Conservation (phyloP, 2,113 vertebrate genomes). For the Tenrec ecaudatus region DNA sequence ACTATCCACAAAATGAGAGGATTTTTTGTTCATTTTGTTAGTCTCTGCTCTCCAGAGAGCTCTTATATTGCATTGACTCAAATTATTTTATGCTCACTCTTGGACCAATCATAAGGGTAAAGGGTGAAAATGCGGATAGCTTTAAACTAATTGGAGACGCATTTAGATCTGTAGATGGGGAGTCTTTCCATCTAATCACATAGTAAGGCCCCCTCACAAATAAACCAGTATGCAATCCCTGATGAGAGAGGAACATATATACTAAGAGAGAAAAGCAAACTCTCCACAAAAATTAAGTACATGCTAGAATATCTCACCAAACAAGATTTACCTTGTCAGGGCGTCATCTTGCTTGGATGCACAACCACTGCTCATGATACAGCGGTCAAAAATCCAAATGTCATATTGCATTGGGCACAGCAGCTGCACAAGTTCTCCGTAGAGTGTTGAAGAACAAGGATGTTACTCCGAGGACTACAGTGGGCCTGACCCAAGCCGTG, state of each 20-base stretch:
- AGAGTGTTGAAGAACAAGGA: no score
- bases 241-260: background rate
- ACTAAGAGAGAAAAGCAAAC: background rate
- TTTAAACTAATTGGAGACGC: background rate
- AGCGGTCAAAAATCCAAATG: no score
- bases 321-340: background rate
- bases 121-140: background rate
- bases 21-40: background rate
- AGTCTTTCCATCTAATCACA: background rate
- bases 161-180: background rate
- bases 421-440: no score
- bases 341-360: no score
- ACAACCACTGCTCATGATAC: no score
- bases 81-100: background rate
- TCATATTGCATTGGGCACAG: no score
- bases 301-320: background rate
- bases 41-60: background rate
- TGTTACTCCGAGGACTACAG: no score
- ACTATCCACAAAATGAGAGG: background rate
- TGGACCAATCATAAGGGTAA: background rate
- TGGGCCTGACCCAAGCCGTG: no score
- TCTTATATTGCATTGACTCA: background rate
- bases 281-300: background rate
- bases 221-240: background rate
- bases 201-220: background rate